Base-by-base conservation (phyloP, 2,888 invertebrate genomes). In the Erannis defoliaria region DNA sequence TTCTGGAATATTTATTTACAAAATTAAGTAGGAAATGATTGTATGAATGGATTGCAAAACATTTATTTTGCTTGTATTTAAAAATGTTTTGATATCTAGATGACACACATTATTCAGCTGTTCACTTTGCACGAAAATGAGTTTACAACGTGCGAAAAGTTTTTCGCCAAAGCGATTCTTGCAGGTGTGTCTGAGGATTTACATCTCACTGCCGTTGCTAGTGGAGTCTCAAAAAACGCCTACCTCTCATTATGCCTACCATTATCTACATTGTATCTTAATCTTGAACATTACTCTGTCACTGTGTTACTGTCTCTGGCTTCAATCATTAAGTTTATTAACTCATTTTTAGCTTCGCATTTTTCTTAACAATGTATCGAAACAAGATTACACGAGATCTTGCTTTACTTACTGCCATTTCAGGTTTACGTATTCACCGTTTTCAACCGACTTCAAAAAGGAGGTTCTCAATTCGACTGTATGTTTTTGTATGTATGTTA, bases 181-280 rank as follows among this genome's bases (percentile, higher is more conserved):
- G 49, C 58, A 55, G 40, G 46, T 63, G 58, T 58, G 50, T 42
- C 16, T 31, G 33, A 35, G 58, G 50, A 40, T 55, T 50, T 54
- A 63, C 49, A 54, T 57, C 55, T 63, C 35, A 40, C 49, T 38
- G 46, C 46, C 31, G 19, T 33, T 29, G 29, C 49, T 31, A 45
- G 48, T 48, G 37, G 43, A 40, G 42, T 26, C 18, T 55, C 55
- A 49, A 49, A 62, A 56, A 63, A 57, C 33, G 42, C 55, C 38
- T 59, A 59, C 50, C 31, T 49, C 56, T 66, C 54, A 35, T 53
- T 46, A 55, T 43, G 35, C 40, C 14, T 37, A 29, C 49, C 46
- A 58, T 65, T 65, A 63, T 43, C 63, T 59, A 66, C 61, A 63
- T 51, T 63, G 62, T 63, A 60, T 60, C n/a, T 53, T 59, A 62